Conservation (phyloP, 2,888 invertebrate genomes). For the Aphodius granarius region DNA sequence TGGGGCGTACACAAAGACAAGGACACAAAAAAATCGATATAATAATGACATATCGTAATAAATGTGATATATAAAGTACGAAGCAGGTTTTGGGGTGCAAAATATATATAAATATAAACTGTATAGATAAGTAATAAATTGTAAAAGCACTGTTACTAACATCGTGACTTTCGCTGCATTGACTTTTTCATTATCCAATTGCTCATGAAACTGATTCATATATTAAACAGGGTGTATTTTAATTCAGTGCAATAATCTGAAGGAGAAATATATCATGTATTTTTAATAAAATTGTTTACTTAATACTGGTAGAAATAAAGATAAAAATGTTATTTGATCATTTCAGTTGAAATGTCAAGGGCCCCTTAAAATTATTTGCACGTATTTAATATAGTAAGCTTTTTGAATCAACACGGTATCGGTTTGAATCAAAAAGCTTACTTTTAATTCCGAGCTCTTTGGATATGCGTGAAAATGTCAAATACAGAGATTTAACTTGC, state of each 20-base stretch:
- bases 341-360: too few species aligned
- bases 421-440: not conserved
- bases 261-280: not conserved
- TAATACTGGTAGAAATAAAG: too few species aligned
- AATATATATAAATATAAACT: not conserved
- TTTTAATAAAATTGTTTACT: too few species aligned
- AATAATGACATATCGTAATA: not conserved
- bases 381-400: too few species aligned
- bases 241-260: too few species aligned
- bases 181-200: not conserved
- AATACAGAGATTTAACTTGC: not conserved
- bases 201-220: not conserved
- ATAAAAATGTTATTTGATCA: too few species aligned
- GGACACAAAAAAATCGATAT: not conserved
- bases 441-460: not conserved
- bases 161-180: not conserved
- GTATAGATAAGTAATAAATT: too few species aligned
- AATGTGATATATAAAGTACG: not conserved
- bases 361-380: too few species aligned
- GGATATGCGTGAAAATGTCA: not conserved
- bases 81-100: slow-evolving; percentile 2
- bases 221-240: not conserved
- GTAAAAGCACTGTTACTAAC: slow-evolving; percentile 3
- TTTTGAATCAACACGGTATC: not conserved
- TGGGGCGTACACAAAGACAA: not conserved